phyloP scores from a whole-genome alignment of 2,888 invertebrate genomes.

The Coenonympha arcania region DNA sequence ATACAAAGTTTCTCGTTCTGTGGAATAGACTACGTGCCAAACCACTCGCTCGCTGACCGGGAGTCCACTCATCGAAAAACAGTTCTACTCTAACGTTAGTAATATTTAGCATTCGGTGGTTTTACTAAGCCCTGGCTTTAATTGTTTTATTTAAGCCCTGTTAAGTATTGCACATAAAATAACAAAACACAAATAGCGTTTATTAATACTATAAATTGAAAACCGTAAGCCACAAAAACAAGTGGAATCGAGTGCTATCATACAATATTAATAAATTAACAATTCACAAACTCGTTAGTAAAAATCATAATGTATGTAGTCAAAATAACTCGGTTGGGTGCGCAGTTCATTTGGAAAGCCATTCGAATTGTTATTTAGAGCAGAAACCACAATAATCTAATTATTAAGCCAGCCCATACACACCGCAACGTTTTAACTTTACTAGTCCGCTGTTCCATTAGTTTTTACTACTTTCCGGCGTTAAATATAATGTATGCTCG shows the following conservation, averaged over 20 bases:
- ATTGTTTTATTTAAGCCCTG: background rate
- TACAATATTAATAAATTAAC: conserved; percentile 3
- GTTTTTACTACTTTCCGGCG: conserved; percentile 19
- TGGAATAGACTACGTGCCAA: background rate
- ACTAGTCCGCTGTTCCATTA: conserved; percentile 21
- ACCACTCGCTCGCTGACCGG: background rate
- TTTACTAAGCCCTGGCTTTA: no score
- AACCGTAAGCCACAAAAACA: no score
- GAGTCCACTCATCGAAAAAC: background rate
- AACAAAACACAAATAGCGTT: no score
- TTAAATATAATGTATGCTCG: conserved; percentile 19
- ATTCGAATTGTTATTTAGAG: conserved; percentile 32
- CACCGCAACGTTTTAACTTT: conserved; percentile 30
- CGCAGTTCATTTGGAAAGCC: conserved; percentile 29
- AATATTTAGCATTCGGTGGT: no score
- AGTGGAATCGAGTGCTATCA: no score
- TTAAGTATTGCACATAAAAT: background rate
- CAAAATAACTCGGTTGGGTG: conserved; percentile 10
- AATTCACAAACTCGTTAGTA: conserved; percentile 1
- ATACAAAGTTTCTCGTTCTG: background rate
- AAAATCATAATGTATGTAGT: conserved; percentile 2
- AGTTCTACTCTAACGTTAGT: no score
- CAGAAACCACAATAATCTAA: conserved; percentile 36
- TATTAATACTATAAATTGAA: no score
- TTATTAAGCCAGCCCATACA: conserved; percentile 32